Base-by-base conservation (phyloP, 1,140 invertebrate genomes). In the Drosophila orosa region DNA sequence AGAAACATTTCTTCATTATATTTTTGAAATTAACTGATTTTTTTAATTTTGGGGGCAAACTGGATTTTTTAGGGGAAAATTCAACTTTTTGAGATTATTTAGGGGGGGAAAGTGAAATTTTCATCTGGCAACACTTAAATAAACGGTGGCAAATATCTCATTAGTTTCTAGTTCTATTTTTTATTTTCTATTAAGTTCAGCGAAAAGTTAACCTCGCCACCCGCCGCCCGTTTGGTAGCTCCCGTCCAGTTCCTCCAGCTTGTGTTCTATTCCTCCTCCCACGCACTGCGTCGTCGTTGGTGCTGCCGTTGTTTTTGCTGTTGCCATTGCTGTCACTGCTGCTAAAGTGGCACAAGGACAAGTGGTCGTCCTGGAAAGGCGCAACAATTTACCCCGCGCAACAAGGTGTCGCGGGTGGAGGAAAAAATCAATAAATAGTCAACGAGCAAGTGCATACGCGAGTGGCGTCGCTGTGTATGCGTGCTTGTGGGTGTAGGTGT, bases 371-470 rank as follows among this genome's bases (percentile, higher is more conserved):
- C 77, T 80, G 45, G 78, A 71, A 87, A 86, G 73, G 83, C 83
- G 83, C 83, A 87, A 87, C 84, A 86, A 86, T 89, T 86, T 82
- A 58, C 62, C 55, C 69, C 69, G 69, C 72, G 72, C 79, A 78
- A 86, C 83, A 78, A 77, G 76, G 59, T 54, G 79, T 56, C 39
- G 56, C 62, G 72, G 62, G 45, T 55, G 69, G 66, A 75, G 79
- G 72, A 82, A 87, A 54, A 87, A 87, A 63, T 87, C 83, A 87
- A 87, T 87, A 89, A 77, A 77, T 82, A 77, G 65, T 55, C 69
- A 86, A 86, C 50, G 29, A 61, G 42, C 50, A 59, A 68, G 61
- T 77, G 74, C 56, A 77, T 77, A 76, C 74, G 25, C 42, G 40
- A 68, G 52, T 63, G 45, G 40, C 63, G 31, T 55, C 37, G 58